Evolutionary conservation across 2,797 vertebrate species (phyloP), one percentile per base, ranked within the genome.

Genomic region (Loriculus beryllinus): DNA sequence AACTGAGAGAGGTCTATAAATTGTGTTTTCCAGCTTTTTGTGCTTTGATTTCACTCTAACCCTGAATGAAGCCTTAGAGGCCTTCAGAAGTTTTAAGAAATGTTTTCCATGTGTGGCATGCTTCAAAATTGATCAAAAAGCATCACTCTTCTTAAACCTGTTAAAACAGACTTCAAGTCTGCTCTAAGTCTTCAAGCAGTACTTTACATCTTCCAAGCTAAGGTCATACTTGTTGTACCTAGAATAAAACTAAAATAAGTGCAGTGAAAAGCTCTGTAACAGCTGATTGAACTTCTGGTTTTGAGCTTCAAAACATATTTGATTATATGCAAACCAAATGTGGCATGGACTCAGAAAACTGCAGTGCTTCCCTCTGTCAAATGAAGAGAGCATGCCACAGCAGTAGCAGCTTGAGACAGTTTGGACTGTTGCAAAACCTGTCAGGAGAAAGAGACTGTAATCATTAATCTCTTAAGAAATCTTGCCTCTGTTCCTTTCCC

Each of bases 321-420:
- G 28, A 81, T 94, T 89, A 64, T 88, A 87, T 91, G 79, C 82
- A 94, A 88, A 90, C 74, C 92, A 96, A 95, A 96, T 93, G 82
- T 84, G 75, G 70, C 91, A 88, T 0, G 1, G 84, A 74, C 89
- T 88, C n/a, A 76, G 79, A 91, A 94, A 95, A 93, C 87, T 47
- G 0, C 92, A 91, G 1, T 57, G 40, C 82, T 95, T 94, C 65
- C 72, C 86, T 14, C 29, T 92, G n/a, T 84, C 45, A 70, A 67
- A 92, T 82, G 52, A 88, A 93, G 83, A 80, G 63, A 47, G 52
- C 33, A 45, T 95, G 86, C 78, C 72, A 64, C 35, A 75, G 69
- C 72, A 90, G 67, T 10, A 67, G 74, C 82, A 65, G 26, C 68
- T 95, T 75, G 51, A 90, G 76, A 90, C 0, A 0, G 29, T 82